Percentiles rank a stretch among this genome's conserved stretches.
These are phyloP conservation scores for Suricata suricatta DNA, from an alignment of 2,113 vertebrate species.

Conservation along the genomic window DNA sequence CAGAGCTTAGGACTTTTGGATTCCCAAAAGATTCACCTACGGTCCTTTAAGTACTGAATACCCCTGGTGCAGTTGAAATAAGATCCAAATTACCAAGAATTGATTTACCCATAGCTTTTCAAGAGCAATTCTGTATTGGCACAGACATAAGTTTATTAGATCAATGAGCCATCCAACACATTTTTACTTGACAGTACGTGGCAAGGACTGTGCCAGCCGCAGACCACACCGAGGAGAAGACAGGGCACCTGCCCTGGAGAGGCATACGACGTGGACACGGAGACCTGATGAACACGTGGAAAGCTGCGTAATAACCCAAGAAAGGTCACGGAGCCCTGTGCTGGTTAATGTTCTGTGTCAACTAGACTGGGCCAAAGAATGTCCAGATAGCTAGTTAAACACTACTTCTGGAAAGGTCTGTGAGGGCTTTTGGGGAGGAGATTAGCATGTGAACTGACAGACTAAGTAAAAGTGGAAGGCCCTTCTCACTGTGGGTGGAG, in stretches of 20 bases:
- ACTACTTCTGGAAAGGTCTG: not conserved
- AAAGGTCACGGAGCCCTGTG: not conserved
- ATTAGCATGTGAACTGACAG: not conserved
- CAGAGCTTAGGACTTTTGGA: not conserved
- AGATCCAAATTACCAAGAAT: constrained; percentile 68
- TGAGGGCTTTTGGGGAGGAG: not conserved
- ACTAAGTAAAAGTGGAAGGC: not conserved
- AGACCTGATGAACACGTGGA: fast-evolving
- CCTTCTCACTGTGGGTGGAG: not conserved
- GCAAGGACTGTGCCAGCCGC: not conserved
- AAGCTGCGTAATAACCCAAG: not conserved
- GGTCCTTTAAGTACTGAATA: not conserved
- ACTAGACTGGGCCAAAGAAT: not conserved
- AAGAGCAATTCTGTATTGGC: constrained; percentile 48
- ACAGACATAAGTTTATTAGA: constrained; percentile 65
- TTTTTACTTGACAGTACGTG: constrained; percentile 41
- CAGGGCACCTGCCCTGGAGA: not conserved
- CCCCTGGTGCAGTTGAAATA: constrained; percentile 33
- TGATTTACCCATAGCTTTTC: constrained; percentile 56
- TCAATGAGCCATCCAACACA: constrained; percentile 61
- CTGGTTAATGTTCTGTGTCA: not conserved
- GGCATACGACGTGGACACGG: not conserved
- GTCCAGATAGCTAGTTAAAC: not conserved
- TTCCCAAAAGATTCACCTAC: not conserved
- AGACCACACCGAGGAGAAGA: not conserved